Base-by-base conservation (phyloP, 2,888 invertebrate genomes). In the Coremacera marginata region DNA sequence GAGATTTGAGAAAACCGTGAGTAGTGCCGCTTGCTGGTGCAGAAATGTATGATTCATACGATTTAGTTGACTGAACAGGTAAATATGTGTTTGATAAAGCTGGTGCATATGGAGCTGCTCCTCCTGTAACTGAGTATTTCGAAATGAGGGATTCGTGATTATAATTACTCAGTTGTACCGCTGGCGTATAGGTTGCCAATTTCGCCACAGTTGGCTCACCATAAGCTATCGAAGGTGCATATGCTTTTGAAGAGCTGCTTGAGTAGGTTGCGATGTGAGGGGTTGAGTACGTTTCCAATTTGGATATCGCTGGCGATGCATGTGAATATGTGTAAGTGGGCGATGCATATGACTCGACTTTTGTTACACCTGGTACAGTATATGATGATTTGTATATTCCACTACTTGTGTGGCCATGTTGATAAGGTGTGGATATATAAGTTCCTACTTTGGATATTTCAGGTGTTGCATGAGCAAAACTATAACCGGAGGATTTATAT, bases 241-340 rank as follows among this genome's bases (percentile, higher is more conserved):
- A 83, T 19, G 76, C 78, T 9, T 77, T 80, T 0, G 86, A 81
- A 1, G 75, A 63, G 2, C 83, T 55, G 37, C 83, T 81, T 0
- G 82, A 72, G 57, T 82, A 85, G 37, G 82, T 83, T 51, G 78
- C 22, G 55, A 84, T 85, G 34, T 82, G 84, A 1, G 85, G 83
- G 5, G 87, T 84, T 31, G 84, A 82, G 60, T 84, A 86, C 25
- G 81, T 80, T 74, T 78, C 81, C 34, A 80, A 55, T 72, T 80
- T 81, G 5, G 80, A 76, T 52, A 44, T 76, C 9, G 75, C 77
- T 11, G n/a, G n/a, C n/a, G n/a, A n/a, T 52, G 77, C 19, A 63
- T 87, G 84, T 77, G 90, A 89, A 27, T 90, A 88, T 2, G 91
- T 90, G n/a, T 90, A 90, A 9, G 90, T 91, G 0, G 91, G 91